Evolutionary conservation across 2,113 vertebrate genomes (phyloP).

Genomic region (Cynoglossus semilaevis): DNA sequence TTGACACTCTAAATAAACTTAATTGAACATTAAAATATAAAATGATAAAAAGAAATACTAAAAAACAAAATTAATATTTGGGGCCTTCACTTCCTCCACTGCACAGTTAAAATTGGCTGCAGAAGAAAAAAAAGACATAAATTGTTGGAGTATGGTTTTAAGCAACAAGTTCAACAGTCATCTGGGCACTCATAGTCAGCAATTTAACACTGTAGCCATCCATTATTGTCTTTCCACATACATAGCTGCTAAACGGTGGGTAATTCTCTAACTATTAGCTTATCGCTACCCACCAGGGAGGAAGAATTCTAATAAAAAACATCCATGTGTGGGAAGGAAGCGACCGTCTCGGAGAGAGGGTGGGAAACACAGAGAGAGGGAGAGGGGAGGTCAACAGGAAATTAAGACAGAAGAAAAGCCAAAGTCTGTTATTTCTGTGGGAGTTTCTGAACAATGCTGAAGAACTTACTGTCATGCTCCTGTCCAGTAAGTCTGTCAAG

Average conservation of each 20-base stretch:
- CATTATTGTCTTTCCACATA: conserved; percentile 33
- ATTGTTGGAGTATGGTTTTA: too few species aligned
- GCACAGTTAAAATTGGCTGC: too few species aligned
- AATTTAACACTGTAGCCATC: conserved; percentile 4
- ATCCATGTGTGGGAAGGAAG: conserved; percentile 40
- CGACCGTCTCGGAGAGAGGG: conserved; percentile 47
- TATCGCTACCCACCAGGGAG: conserved; percentile 67
- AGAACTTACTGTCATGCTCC: not conserved
- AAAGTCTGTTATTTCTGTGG: conserved; percentile 21
- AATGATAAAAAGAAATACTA: not conserved
- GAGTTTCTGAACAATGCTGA: conserved; percentile 22
- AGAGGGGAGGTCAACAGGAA: conserved; percentile 37
- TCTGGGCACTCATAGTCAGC: not conserved
- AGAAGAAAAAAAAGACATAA: too few species aligned
- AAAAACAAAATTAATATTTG: not conserved
- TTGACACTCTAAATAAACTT: conserved; percentile 18
- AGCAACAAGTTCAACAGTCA: conserved; percentile 33
- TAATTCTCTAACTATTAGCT: conserved; percentile 60
- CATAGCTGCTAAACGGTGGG: conserved; percentile 38
- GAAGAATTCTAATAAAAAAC: conserved; percentile 60
- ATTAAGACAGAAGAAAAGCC: conserved; percentile 43
- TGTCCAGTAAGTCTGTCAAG: not conserved
- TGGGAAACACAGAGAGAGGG: conserved; percentile 42
- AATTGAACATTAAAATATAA: conserved; percentile 16
- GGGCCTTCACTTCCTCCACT: too few species aligned